Percentiles rank a stretch among this genome's conserved stretches.
These are phyloP conservation scores for rabbit (Oryctolagus cuniculus) DNA, from an alignment of 2,113 vertebrate species.

Conservation along the genomic window mOryCun1.1 NC_091440.1:119569501-119570000, in stretches of 20 bases:
- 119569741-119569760: background rate
- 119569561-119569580: background rate
- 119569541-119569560: background rate
- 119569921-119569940: background rate
- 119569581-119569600: background rate
- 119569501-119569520: background rate
- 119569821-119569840: background rate
- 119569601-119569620: background rate
- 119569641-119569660: background rate
- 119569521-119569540: background rate
- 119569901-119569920: background rate
- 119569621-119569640: background rate
- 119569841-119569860: background rate
- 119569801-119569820: background rate
- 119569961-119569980: background rate
- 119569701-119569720: background rate
- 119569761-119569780: background rate
- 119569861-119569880: background rate
- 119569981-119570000: background rate
- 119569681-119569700: background rate
- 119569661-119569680: slow-evolving; percentile 5
- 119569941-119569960: background rate
- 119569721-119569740: background rate
- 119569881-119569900: background rate
- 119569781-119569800: background rate